Conservation (phyloP, 2,113 vertebrate genomes). For the Mesitornis unicolor region DNA sequence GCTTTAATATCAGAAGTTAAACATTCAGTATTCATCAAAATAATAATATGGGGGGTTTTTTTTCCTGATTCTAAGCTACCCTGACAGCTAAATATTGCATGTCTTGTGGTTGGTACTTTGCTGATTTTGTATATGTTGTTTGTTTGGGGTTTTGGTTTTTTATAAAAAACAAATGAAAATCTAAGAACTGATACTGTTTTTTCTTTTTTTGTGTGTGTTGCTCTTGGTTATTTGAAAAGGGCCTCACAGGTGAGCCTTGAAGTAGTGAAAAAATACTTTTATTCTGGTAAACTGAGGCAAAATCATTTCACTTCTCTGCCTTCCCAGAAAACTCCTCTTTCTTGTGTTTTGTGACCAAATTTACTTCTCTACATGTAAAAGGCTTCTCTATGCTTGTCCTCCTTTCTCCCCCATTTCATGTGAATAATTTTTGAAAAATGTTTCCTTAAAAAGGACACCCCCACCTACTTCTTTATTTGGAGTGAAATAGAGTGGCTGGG, state of each 20-base stretch:
- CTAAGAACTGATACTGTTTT: background rate
- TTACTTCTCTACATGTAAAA: background rate
- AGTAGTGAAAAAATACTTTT: background rate
- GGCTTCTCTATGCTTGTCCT: background rate
- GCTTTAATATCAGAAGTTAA: conserved; percentile 5
- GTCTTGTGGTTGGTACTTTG: background rate
- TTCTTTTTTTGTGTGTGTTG: background rate
- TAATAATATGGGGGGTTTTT: background rate
- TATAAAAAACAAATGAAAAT: background rate
- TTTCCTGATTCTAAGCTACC: background rate
- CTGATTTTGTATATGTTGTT: background rate
- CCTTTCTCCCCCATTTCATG: background rate
- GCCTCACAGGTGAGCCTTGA: background rate
- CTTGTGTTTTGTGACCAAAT: background rate
- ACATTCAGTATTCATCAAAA: background rate
- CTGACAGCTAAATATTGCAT: background rate
- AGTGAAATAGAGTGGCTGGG: background rate
- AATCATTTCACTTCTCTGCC: background rate
- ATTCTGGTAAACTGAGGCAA: background rate
- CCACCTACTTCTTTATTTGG: background rate
- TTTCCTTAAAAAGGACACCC: background rate
- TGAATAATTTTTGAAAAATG: background rate
- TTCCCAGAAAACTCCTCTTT: background rate
- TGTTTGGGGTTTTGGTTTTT: background rate
- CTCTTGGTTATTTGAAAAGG: background rate